A percentile compares a stretch with the other conserved stretches of the same genome.
Evolutionary conservation across 2,113 vertebrate genomes (phyloP).

Genomic region (Muscicapa adusta): DNA sequence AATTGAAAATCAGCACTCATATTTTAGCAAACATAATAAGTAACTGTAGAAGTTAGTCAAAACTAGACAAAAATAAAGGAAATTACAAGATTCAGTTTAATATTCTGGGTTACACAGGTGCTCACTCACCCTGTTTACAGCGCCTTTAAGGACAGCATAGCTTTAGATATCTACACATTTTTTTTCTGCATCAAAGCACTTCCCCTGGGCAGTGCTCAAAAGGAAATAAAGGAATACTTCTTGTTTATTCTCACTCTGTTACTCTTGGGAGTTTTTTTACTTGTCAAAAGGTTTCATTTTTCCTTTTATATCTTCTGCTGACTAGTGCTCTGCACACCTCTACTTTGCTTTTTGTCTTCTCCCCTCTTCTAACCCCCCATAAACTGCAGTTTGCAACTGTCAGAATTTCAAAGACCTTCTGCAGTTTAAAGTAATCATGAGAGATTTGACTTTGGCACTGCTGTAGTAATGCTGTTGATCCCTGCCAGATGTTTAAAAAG

Average conservation of each 20-base stretch:
- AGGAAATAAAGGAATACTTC: neutral
- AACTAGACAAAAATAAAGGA: neutral
- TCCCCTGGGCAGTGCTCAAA: neutral
- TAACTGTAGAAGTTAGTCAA: neutral
- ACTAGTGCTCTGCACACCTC: neutral
- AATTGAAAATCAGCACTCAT: neutral
- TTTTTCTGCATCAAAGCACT: slow-evolving; percentile 32
- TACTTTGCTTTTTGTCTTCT: neutral
- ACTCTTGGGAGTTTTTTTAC: neutral
- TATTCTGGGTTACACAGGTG: neutral
- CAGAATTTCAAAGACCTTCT: slow-evolving; percentile 12
- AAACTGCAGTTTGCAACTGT: neutral
- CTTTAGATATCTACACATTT: neutral
- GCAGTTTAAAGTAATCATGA: neutral
- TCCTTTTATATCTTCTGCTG: neutral
- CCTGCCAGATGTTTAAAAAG: neutral
- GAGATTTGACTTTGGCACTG: neutral
- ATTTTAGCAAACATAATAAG: neutral
- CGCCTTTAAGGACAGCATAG: neutral
- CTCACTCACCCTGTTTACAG: neutral
- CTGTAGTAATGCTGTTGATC: neutral
- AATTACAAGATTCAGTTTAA: neutral
- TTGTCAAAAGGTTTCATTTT: slow-evolving; percentile 16
- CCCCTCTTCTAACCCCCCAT: neutral
- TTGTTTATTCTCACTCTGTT: slow-evolving; percentile 15